Evolutionary conservation across 1,140 invertebrate genomes (phyloP).

Genomic region (Cydia strobilella): DNA sequence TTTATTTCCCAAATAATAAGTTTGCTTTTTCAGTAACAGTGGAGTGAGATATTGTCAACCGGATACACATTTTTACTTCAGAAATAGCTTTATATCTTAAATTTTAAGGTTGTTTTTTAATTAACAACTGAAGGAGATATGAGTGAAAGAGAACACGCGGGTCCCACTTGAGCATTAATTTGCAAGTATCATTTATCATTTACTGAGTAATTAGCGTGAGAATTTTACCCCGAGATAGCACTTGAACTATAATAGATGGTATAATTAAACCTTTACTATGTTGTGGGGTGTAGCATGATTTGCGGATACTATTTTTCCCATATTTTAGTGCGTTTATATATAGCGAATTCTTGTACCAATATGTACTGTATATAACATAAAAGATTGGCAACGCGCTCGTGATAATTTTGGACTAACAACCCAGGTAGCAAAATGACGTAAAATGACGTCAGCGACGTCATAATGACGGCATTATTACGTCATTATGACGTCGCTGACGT

Average conservation of each 20-base stretch:
- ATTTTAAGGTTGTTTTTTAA: not conserved
- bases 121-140: not conserved
- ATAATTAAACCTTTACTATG: not conserved
- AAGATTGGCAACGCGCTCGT: too few species aligned
- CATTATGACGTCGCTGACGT: too few species aligned
- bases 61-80: not conserved
- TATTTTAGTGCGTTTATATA: too few species aligned
- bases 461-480: too few species aligned
- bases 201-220: conserved; percentile 23
- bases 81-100: not conserved
- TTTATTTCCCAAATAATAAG: not conserved
- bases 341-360: too few species aligned
- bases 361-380: too few species aligned
- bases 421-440: too few species aligned
- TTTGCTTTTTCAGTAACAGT: not conserved
- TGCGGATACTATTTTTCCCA: not conserved
- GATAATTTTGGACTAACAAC: too few species aligned
- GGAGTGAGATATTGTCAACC: not conserved
- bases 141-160: not conserved
- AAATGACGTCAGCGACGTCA: too few species aligned
- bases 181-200: conserved; percentile 28
- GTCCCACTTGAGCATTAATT: conserved; percentile 14
- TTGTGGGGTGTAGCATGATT: not conserved
- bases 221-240: conserved; percentile 24
- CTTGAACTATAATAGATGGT: conserved; percentile 1